Evolutionary conservation across 2,888 invertebrate species (phyloP), one percentile per base, ranked within the genome.

Genomic region (Chrysina gloriosa): DNA sequence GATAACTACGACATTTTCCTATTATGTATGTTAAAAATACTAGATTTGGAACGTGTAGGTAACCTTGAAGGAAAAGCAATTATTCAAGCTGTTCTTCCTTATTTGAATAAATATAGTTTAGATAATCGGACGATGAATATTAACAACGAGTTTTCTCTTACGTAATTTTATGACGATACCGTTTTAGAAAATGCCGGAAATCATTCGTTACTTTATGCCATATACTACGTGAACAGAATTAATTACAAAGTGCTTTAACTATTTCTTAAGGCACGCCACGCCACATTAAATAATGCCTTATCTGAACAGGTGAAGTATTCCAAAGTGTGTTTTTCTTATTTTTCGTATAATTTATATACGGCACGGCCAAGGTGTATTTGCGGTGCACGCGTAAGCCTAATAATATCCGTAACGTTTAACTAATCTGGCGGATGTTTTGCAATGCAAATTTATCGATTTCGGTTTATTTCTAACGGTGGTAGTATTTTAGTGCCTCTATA

Each of bases 371-470:
- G 58, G 58, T 42, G 23, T 36, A n/a, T 25, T 5, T 7, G 31
- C 3, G 7, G 21, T 19, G 42, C 42, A 61, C 27, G 42, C 25
- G 27, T 61, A 27, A 16, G n/a, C n/a, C n/a, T n/a, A 42, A 61
- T 36, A 56, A 27, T 61, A 29, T 42, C 23, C 16, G 42, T 61
- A 14, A 42, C 58, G 42, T 21, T 16, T 42, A 27, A 42, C 16
- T 25, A 52, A 39, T 45, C 14, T 19, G 42, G 27, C 16, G 58
- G 58, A 61, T 45, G 19, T 61, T 61, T 61, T 61, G 58, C 21
- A 42, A 61, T 61, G 58, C 58, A 61, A 61, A 61, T 61, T 42
- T 42, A 61, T 61, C 42, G 58, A 61, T 61, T 61, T 61, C 42
- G 58, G 42, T 25, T 25, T 23, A 27, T 25, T 42, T 61, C 45